Evolutionary conservation across 2,888 invertebrate species (phyloP), one percentile per base, ranked within the genome.

Genomic region (Perdita meconis): DNA sequence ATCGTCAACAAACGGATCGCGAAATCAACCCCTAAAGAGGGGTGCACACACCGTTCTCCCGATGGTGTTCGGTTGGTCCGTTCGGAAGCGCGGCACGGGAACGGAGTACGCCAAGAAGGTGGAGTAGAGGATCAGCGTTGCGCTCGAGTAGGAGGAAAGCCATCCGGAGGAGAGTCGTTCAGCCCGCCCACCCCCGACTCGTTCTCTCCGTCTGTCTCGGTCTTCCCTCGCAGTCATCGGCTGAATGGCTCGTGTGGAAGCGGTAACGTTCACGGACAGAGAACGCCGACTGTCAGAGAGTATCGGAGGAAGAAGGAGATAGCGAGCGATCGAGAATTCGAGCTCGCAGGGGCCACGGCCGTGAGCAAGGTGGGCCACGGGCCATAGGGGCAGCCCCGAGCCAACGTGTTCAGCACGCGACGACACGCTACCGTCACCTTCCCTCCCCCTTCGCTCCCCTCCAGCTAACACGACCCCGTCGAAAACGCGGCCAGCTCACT

Each of bases 341-440:
- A 55, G 79, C 76, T 70, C 80, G 60, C 66, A 57, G 55, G 44
- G 67, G 75, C 71, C 66, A 69, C 36, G 69, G 63, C 66, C 82
- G 64, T 65, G 72, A 64, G 67, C 67, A 79, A 78, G 82, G 74
- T 68, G 80, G 82, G 80, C 78, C 83, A 77, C 76, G 77, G 79
- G 77, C 81, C 81, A 82, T 81, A 77, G 80, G 83, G 82, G 80
- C 83, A 76, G 75, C 72, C 81, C 77, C 78, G 73, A 71, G 53
- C 77, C 78, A 77, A 75, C 78, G 72, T 34, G 38, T 81, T 69
- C 76, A 85, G 83, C 86, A 86, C 86, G 86, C 86, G 86, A 86
- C 87, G 81, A 85, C 81, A 83, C 87, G 87, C 85, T 86, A 85
- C 85, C 77, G 79, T 81, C 81, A 76, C 78, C 81, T 81, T 79